Conservation (phyloP, 2,113 vertebrate genomes). For the Paradisaea rubra region DNA sequence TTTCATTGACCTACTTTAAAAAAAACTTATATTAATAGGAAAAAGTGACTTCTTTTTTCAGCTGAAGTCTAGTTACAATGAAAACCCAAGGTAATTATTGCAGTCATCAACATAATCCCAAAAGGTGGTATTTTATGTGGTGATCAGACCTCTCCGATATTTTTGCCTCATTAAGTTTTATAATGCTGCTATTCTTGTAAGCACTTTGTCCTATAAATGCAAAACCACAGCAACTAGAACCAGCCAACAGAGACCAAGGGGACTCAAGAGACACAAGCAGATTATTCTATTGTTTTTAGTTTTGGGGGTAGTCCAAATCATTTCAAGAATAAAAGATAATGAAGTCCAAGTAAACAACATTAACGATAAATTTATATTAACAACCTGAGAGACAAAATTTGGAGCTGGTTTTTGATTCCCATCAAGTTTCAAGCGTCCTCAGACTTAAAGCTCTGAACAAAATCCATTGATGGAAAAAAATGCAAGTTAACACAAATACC, state of each 20-base stretch:
- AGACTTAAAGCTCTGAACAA: background rate
- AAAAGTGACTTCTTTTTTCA: background rate
- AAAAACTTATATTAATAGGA: background rate
- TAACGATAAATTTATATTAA: background rate
- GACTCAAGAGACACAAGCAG: background rate
- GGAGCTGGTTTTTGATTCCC: background rate
- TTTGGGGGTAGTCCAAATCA: background rate
- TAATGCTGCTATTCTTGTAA: constrained; percentile 48
- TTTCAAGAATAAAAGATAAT: background rate
- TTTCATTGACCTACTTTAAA: background rate
- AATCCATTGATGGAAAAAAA: background rate
- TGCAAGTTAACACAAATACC: background rate
- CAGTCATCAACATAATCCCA: constrained; percentile 41
- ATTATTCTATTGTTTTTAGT: constrained; percentile 20
- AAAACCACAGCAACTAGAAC: constrained; percentile 46
- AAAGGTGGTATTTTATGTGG: constrained; percentile 43
- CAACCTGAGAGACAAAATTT: background rate
- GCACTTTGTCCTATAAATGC: constrained; percentile 49
- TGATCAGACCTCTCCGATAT: constrained; percentile 27
- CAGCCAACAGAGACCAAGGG: constrained; percentile 29
- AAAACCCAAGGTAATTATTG: constrained; percentile 24
- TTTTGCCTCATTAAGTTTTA: constrained; percentile 58
- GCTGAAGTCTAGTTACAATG: background rate
- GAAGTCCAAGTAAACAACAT: background rate
- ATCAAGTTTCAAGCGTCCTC: background rate